Evolutionary conservation across 2,888 invertebrate species (phyloP).

Genomic region (Tromatobia lineatoria): DNA sequence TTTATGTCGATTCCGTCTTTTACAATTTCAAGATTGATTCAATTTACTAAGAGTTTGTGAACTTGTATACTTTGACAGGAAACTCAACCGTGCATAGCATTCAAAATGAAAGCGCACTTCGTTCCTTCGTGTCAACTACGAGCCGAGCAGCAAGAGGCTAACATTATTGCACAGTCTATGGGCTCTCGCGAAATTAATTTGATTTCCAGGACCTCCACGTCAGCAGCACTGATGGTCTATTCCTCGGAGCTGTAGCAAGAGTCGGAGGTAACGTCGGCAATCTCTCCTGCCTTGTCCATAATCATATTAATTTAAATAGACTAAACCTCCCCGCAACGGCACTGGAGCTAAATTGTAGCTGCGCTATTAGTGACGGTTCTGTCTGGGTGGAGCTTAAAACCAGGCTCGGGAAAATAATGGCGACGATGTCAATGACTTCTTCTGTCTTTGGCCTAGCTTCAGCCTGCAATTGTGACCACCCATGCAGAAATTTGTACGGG

Average conservation of each 20-base stretch:
- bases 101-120: slow-evolving; percentile 8
- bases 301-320: slow-evolving; percentile 31
- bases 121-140: slow-evolving; percentile 2
- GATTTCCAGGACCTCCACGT: slow-evolving; percentile 24
- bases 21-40: neutral
- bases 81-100: neutral
- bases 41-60: neutral
- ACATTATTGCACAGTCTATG: slow-evolving; percentile 13
- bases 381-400: slow-evolving; percentile 1
- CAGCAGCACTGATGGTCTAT: slow-evolving; percentile 16
- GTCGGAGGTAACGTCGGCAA: slow-evolving; percentile 19
- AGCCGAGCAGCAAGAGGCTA: neutral
- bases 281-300: slow-evolving; percentile 25
- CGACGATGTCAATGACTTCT: slow-evolving; percentile 21
- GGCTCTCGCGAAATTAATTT: slow-evolving; percentile 26
- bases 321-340: neutral
- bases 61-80: neutral
- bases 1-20: neutral
- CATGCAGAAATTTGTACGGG: no score
- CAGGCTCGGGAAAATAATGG: slow-evolving; percentile 3
- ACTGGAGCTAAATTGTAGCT: neutral
- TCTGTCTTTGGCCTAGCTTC: neutral
- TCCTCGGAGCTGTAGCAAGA: neutral
- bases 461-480: neutral
- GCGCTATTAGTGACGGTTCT: slow-evolving; percentile 15